Percentiles rank a stretch among this genome's conserved stretches.
Evolutionary conservation across 2,888 invertebrate genomes (phyloP).

Genomic region (Xanthia icteritia): DNA sequence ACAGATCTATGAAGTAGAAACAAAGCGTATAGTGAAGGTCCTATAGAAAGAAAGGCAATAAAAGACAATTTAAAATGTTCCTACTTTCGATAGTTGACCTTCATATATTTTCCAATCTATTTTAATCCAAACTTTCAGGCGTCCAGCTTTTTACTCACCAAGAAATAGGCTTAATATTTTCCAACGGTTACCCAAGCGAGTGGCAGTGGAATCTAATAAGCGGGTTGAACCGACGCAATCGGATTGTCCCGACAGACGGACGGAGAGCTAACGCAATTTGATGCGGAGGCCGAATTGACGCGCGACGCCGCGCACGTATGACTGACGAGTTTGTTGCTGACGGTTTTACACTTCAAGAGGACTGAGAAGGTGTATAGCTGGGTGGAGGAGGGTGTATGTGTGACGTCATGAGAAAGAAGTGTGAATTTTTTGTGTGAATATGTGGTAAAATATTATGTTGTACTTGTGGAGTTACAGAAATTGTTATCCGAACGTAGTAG

Average conservation of each 20-base stretch:
- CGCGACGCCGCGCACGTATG: constrained; percentile 40
- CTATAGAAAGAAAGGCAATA: background rate
- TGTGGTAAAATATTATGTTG: background rate
- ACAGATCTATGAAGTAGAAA: background rate
- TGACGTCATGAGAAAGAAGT: background rate
- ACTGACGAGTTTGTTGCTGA: constrained; percentile 51
- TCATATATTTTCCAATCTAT: background rate
- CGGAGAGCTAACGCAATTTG: constrained; percentile 62
- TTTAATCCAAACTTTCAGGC: constrained; percentile 4
- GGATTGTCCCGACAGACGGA: constrained; percentile 67
- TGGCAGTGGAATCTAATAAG: constrained; percentile 63
- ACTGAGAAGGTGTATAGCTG: background rate
- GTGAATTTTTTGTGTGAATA: constrained; percentile 4
- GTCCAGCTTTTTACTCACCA: constrained; percentile 1
- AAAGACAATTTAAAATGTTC: no score
- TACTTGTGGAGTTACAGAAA: background rate
- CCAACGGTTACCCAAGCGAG: constrained; percentile 50
- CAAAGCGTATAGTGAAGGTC: background rate
- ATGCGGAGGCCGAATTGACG: constrained; percentile 49
- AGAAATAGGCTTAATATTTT: constrained; percentile 54
- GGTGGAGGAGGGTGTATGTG: no score
- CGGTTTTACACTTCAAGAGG: constrained; percentile 38
- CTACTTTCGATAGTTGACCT: no score
- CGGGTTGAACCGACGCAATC: constrained; percentile 62
- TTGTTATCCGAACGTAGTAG: background rate